A percentile compares a stretch with the other conserved stretches of the same genome.
These are phyloP conservation scores for Rhopilema esculentum DNA, from an alignment of 30 jellyfish, hydroid and myxozoan species.

Conservation along the genomic window DNA sequence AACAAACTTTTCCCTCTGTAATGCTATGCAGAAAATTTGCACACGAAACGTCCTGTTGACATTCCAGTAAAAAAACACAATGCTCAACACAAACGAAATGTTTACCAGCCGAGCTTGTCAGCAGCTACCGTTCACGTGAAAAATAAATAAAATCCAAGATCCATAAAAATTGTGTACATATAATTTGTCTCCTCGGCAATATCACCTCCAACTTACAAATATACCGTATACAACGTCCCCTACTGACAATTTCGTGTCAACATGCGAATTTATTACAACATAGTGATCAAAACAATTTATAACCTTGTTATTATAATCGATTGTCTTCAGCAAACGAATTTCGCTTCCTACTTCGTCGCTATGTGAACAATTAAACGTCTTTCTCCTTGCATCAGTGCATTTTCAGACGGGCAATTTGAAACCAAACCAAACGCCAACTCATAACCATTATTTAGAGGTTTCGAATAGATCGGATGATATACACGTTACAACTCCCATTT, in stretches of 20 bases:
- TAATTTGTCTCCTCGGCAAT: not conserved
- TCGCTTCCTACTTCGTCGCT: not conserved
- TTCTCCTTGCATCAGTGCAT: not conserved
- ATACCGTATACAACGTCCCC: not conserved
- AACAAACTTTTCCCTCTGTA: not conserved
- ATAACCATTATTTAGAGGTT: not conserved
- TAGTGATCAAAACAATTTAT: not conserved
- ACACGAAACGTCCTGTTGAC: not conserved
- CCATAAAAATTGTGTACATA: too few species aligned
- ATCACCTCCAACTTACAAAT: not conserved
- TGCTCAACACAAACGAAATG: too few species aligned
- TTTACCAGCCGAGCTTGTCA: too few species aligned
- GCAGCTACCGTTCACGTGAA: too few species aligned
- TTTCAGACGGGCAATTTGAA: not conserved
- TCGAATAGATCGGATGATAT: not conserved
- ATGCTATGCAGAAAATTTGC: not conserved
- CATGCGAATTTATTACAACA: not conserved
- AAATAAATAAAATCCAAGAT: not conserved
- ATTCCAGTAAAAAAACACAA: not conserved
- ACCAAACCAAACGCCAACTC: not conserved
- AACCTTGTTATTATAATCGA: not conserved
- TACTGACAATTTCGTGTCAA: not conserved
- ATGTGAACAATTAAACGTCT: not conserved
- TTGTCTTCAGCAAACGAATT: not conserved
- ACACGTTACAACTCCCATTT: not conserved